Conservation (phyloP, 2,888 invertebrate genomes). For the Mesorhabditis belari region DNA sequence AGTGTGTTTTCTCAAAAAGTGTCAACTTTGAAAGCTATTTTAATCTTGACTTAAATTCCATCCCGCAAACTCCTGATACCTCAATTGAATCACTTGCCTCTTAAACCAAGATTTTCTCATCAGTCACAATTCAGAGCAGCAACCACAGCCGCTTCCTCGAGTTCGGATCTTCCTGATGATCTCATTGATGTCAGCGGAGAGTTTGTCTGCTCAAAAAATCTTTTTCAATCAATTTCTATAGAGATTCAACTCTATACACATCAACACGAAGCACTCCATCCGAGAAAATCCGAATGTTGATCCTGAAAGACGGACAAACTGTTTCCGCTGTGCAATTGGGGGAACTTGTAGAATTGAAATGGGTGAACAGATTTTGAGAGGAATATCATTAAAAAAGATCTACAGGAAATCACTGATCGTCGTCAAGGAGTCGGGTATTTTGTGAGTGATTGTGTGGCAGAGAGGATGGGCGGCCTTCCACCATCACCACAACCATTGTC, state of each 20-base stretch:
- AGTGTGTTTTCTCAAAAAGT: too few relatives aligned
- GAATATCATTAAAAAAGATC: background rate
- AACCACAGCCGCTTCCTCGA: background rate
- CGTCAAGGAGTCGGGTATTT: slow-evolving; percentile 38
- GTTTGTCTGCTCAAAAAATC: background rate
- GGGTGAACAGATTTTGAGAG: slow-evolving; percentile 18
- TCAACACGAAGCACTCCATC: too few relatives aligned
- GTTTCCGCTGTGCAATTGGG: slow-evolving; percentile 44
- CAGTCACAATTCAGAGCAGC: background rate
- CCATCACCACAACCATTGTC: slow-evolving; percentile 46
- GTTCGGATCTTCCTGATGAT: background rate
- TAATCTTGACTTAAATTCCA: too few relatives aligned
- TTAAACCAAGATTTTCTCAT: background rate
- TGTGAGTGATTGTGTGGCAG: slow-evolving; percentile 48
- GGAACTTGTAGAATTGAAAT: slow-evolving; percentile 39
- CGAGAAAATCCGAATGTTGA: slow-evolving; percentile 39
- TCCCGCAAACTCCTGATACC: too few relatives aligned
- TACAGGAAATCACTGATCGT: slow-evolving; percentile 9
- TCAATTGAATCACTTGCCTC: too few relatives aligned
- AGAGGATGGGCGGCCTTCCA: slow-evolving; percentile 45
- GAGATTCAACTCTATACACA: background rate
- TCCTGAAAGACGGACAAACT: slow-evolving; percentile 37
- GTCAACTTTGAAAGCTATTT: too few relatives aligned
- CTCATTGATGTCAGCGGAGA: background rate
- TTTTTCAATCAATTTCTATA: background rate